Evolutionary conservation across 2,888 invertebrate genomes (phyloP).

Genomic region (Epistrophe eligans): DNA sequence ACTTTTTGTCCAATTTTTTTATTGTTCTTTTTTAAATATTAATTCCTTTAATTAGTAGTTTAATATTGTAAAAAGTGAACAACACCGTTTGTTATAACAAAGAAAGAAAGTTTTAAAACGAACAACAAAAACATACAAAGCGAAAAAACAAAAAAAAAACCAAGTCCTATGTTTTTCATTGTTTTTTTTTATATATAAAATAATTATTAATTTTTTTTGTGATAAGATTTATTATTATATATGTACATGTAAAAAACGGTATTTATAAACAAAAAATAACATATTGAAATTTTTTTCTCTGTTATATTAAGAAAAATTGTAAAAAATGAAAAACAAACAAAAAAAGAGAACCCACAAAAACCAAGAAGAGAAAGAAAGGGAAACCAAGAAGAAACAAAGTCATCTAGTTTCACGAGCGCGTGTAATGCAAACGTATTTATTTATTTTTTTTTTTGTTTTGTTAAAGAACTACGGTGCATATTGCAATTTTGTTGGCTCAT

Average conservation of each 20-base stretch:
- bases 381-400: slow-evolving; percentile 49
- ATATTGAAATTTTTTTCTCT: slow-evolving; percentile 71
- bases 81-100: slow-evolving; percentile 65
- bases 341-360: slow-evolving; percentile 37
- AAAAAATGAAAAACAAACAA: slow-evolving; percentile 45
- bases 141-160: slow-evolving; percentile 47
- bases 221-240: slow-evolving; percentile 75
- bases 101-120: slow-evolving; percentile 42
- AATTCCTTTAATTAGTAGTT: slow-evolving; percentile 61
- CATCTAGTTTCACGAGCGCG: slow-evolving; percentile 65
- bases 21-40: slow-evolving; percentile 48
- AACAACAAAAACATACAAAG: slow-evolving; percentile 71
- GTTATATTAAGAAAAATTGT: slow-evolving; percentile 72
- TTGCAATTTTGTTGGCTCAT: slow-evolving; percentile 59
- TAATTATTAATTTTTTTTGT: slow-evolving; percentile 75
- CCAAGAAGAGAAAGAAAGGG: slow-evolving; percentile 46
- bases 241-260: slow-evolving; percentile 74
- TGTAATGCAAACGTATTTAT: slow-evolving; percentile 39
- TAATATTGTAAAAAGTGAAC: slow-evolving; percentile 74
- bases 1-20: slow-evolving; percentile 68
- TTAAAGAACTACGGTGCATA: slow-evolving; percentile 36
- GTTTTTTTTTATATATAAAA: slow-evolving; percentile 67
- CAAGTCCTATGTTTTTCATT: slow-evolving; percentile 70
- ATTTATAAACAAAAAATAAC: slow-evolving; percentile 72
- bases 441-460: slow-evolving; percentile 40